Conservation (phyloP, 2,797 vertebrate species). For the Sus cebifrons region DNA sequence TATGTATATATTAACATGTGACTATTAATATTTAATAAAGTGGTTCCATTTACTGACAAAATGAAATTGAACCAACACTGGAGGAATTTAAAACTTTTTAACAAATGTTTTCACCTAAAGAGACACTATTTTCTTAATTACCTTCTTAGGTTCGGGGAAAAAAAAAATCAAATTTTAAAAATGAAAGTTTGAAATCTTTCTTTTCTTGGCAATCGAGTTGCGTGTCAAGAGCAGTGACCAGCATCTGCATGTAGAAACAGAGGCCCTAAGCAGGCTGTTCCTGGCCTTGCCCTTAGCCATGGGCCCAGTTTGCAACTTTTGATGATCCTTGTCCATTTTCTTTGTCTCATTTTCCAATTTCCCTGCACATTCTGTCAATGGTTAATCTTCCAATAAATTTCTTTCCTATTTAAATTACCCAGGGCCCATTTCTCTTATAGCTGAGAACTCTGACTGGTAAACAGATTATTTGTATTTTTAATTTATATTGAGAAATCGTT, state of each 20-base stretch:
- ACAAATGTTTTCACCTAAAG: neutral
- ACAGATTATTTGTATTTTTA: constrained; percentile 28
- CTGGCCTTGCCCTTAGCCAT: neutral
- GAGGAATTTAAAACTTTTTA: neutral
- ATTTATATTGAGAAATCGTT: neutral
- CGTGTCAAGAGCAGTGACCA: neutral
- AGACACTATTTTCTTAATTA: neutral
- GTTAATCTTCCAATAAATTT: neutral
- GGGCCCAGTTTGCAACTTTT: neutral
- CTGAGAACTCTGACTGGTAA: neutral
- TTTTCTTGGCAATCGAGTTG: neutral
- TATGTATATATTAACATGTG: neutral
- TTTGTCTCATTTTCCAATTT: neutral
- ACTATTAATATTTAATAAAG: neutral
- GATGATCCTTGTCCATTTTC: neutral
- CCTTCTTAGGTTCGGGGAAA: neutral
- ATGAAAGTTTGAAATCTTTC: neutral
- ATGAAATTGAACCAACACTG: neutral
- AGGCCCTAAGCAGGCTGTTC: neutral
- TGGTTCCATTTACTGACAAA: neutral
- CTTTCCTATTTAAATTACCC: neutral
- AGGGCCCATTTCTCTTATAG: neutral
- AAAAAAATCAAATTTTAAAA: neutral
- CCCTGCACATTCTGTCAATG: neutral
- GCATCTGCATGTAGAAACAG: neutral